A percentile compares a stretch with the other conserved stretches of the same genome.
Conservation (phyloP, 1,140 invertebrate genomes). For the Neocloeon triangulifer region DNA sequence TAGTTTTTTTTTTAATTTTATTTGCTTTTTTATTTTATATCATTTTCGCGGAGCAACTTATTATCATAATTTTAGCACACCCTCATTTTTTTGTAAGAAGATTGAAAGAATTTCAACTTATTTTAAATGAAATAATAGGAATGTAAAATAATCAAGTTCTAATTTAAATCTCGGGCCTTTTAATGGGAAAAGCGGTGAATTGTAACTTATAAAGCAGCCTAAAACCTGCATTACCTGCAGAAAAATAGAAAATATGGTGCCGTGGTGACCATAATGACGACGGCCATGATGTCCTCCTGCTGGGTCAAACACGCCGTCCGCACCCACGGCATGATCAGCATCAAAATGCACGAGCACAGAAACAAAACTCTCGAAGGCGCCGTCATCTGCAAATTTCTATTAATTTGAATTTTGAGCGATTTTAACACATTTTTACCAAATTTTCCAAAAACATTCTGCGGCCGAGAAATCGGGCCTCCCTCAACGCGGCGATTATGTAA, state of each 20-base stretch:
- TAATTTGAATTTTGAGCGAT: too few species aligned
- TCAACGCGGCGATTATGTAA: conserved; percentile 55
- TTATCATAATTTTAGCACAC: too few species aligned
- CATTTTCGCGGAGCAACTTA: too few species aligned
- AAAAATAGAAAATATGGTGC: conserved; percentile 97
- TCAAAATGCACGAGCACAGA: conserved; percentile 70
- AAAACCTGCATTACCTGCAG: conserved; percentile 42
- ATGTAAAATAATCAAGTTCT: too few species aligned
- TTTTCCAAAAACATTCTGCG: conserved; percentile 79
- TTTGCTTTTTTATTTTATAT: too few species aligned
- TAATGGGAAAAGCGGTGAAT: too few species aligned
- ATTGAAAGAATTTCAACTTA: conserved; percentile 1
- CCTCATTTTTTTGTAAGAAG: too few species aligned
- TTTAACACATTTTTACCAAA: conserved; percentile 49
- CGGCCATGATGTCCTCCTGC: conserved; percentile 72
- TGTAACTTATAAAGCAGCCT: too few species aligned
- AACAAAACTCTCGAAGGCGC: conserved; percentile 83
- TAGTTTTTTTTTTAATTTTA: too few species aligned
- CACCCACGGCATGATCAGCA: conserved; percentile 61
- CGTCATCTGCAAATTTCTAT: conserved; percentile 37
- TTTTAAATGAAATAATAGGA: too few species aligned
- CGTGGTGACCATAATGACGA: conserved; percentile 86
- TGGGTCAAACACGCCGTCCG: conserved; percentile 62
- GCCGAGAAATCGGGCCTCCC: conserved; percentile 65
- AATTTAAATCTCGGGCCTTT: too few species aligned